A percentile compares a stretch with the other conserved stretches of the same genome.
Evolutionary conservation across 30 jellyfish, hydroid and myxozoan species (phyloP).

Genomic region (Aurelia sp.): DNA sequence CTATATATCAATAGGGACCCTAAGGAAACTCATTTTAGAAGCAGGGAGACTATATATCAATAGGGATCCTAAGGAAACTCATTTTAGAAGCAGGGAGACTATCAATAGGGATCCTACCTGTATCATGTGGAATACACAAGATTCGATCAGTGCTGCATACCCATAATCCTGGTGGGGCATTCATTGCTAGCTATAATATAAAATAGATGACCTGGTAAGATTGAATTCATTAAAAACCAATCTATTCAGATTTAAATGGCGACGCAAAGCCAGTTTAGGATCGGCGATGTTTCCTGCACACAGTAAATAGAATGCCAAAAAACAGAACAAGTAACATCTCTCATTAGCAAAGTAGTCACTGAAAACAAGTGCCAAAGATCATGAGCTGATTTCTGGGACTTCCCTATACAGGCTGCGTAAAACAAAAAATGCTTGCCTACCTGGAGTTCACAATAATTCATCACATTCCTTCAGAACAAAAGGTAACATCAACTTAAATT

Average conservation of each 20-base stretch:
- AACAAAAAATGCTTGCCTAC: too few species aligned
- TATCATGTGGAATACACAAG: slow-evolving; percentile 64
- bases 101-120: slow-evolving; percentile 48
- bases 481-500: too few species aligned
- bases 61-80: not conserved
- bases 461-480: too few species aligned
- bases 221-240: not conserved
- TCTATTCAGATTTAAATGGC: not conserved
- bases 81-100: not conserved
- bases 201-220: not conserved
- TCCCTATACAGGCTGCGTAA: too few species aligned
- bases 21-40: not conserved
- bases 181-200: slow-evolving; percentile 73
- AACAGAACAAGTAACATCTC: too few species aligned
- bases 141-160: slow-evolving; percentile 88
- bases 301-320: too few species aligned
- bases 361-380: too few species aligned
- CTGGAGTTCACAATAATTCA: too few species aligned
- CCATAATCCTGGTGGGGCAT: slow-evolving; percentile 96
- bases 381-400: too few species aligned
- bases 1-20: not conserved
- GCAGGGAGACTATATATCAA: not conserved
- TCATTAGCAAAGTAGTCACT: too few species aligned
- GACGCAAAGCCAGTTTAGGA: not conserved
- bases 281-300: too few species aligned